phyloP scores from a whole-genome alignment of 2,888 invertebrate genomes.

The Polydrusus pterygomalis region DNA sequence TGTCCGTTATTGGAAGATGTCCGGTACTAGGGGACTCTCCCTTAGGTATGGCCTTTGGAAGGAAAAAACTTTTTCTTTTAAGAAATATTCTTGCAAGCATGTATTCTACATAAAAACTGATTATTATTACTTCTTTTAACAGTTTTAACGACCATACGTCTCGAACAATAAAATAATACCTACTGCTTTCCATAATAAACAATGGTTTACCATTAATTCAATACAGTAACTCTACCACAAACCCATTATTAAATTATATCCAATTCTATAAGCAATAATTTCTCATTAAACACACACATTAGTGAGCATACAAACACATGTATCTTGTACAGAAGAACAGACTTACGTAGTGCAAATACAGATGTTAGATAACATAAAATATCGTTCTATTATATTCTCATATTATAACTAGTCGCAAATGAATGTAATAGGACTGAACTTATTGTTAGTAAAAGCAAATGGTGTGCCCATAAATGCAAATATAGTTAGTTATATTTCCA shows the following conservation, averaged over 20 bases:
- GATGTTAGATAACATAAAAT: conserved; percentile 2
- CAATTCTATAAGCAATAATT: conserved; percentile 30
- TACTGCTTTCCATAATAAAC: neutral
- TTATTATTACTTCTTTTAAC: too few relatives aligned
- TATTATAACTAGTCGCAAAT: too few relatives aligned
- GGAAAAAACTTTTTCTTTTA: too few relatives aligned
- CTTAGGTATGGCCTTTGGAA: too few relatives aligned
- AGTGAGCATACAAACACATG: conserved; percentile 11
- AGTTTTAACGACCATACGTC: too few relatives aligned
- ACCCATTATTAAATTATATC: conserved; percentile 12
- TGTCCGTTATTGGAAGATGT: too few relatives aligned
- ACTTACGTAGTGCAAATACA: neutral
- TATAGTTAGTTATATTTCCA: too few relatives aligned
- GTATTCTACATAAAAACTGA: too few relatives aligned
- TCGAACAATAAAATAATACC: conserved; percentile 1
- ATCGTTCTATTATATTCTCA: neutral
- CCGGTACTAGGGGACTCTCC: too few relatives aligned
- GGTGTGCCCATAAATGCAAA: too few relatives aligned
- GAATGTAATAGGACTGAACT: neutral
- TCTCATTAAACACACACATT: conserved; percentile 29
- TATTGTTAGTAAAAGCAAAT: neutral
- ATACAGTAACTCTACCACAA: neutral
- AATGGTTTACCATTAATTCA: conserved; percentile 5
- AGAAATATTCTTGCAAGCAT: too few relatives aligned
- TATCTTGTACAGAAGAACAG: conserved; percentile 2